These are phyloP conservation scores for Macrocentrus cingulum DNA, from an alignment of 1,140 invertebrate species.

Conservation along the genomic window DNA sequence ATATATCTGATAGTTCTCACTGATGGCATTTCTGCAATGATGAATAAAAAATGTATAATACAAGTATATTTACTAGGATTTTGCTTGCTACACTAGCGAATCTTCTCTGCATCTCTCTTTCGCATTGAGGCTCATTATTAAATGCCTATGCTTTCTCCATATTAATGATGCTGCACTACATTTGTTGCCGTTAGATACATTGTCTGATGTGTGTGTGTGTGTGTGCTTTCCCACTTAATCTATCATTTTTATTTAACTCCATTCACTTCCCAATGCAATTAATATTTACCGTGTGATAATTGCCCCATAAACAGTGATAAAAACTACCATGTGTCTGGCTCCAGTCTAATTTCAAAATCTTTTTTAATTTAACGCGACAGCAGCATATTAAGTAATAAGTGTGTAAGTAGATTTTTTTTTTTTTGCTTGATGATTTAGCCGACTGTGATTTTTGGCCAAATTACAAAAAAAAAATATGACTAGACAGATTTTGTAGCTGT, in stretches of 20 bases:
- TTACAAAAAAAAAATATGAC: too few relatives aligned
- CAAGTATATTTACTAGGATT: background rate
- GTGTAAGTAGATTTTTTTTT: too few relatives aligned
- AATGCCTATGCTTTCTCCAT: constrained; percentile 16
- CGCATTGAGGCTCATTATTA: too few relatives aligned
- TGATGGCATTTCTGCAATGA: background rate
- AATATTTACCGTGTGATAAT: background rate
- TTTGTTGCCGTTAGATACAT: constrained; percentile 13
- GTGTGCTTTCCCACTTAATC: constrained; percentile 10
- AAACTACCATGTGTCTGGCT: too few relatives aligned
- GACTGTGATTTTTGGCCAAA: too few relatives aligned
- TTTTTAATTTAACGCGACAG: too few relatives aligned
- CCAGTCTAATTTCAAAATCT: too few relatives aligned
- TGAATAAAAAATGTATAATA: constrained; percentile 6
- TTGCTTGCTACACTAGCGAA: background rate
- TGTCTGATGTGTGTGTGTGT: background rate
- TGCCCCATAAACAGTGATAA: too few relatives aligned
- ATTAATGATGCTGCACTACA: constrained; percentile 15
- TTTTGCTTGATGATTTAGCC: too few relatives aligned
- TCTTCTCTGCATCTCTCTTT: constrained; percentile 13
- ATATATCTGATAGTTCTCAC: background rate
- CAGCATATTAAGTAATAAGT: too few relatives aligned
- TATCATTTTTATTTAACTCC: background rate
- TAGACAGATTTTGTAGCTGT: too few relatives aligned
- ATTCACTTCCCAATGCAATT: constrained; percentile 5